Base-by-base conservation (phyloP, 2,797 vertebrate species). In the Sebastolobus alascanus region DNA sequence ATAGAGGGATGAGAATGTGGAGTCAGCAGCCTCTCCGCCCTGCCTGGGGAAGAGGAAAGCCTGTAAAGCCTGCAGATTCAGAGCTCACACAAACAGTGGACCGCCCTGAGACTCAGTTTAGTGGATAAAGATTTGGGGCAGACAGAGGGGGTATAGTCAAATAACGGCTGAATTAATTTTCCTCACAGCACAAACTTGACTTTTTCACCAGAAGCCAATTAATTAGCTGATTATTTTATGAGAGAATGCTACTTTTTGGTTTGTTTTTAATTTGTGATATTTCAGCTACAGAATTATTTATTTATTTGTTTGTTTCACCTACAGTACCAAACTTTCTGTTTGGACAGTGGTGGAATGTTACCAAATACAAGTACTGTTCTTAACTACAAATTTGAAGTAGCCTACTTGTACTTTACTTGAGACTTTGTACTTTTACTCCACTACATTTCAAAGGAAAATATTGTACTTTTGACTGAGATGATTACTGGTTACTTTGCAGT, bases 1-100 rank as follows among this genome's bases (percentile, higher is more conserved):
- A 89, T 81, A 68, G 91, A 92, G 89, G 85, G 93, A 94, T 93
- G 94, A 93, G 93, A 94, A 92, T 93, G 93, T 92, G 83, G 90
- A 93, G 93, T 94, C 93, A 94, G 93, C 93, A 93, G 88, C 83
- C 79, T 87, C 85, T 85, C 77, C n/a, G 43, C 83, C 81, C 87
- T 70, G 91, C 87, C 73, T 13, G 68, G 87, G 93, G 87, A 89
- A 89, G 82, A 93, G 94, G 91, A 94, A 95, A 94, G 93, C 92
- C 87, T 75, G 87, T 82, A 94, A 95, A 95, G 91, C 92, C 90
- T 52, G 77, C 68, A 91, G 94, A 93, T 93, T 92, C 90, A 84
- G 89, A 88, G 91, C 93, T 91, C 92, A 89, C 91, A 89, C 92
- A 92, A 91, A 90, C 91, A 89, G 83, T 75, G 70, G 86, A 87